These are phyloP conservation scores for Gymnoscopelus microlampas DNA, from an alignment of 2,797 vertebrate species.

Conservation along the genomic window DNA sequence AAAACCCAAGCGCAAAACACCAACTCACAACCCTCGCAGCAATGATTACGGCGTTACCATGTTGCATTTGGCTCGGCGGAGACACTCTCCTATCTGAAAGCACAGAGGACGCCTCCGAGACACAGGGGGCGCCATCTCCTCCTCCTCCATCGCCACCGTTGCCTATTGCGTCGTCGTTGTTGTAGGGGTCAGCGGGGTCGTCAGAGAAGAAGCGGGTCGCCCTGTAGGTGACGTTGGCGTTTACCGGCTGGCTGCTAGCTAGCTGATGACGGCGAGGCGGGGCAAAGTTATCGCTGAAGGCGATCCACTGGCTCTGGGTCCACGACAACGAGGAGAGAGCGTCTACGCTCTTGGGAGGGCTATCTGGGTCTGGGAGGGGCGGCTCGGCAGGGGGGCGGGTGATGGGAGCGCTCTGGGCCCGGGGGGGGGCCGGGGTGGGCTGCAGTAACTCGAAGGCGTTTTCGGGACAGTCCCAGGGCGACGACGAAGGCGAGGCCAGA, in stretches of 20 bases:
- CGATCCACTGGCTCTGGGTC: constrained; percentile 86
- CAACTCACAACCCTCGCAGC: constrained; percentile 51
- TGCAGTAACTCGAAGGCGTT: constrained; percentile 74
- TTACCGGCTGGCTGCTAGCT: constrained; percentile 51
- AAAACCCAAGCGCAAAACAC: constrained; percentile 51
- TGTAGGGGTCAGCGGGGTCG: constrained; percentile 74
- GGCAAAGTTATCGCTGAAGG: constrained; percentile 81
- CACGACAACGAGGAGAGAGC: constrained; percentile 71
- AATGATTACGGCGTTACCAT: constrained; percentile 77
- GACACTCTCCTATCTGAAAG: constrained; percentile 61
- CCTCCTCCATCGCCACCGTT: constrained; percentile 68
- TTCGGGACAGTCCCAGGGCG: constrained; percentile 78
- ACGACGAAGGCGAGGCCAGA: constrained; percentile 75
- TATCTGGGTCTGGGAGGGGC: constrained; percentile 56
- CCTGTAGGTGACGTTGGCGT: constrained; percentile 67
- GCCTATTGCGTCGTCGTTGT: constrained; percentile 42
- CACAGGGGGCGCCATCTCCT: constrained; percentile 68
- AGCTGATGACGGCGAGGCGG: constrained; percentile 47
- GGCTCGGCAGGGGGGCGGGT: constrained; percentile 64
- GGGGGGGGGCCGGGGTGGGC: constrained; percentile 58
- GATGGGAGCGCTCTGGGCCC: constrained; percentile 81
- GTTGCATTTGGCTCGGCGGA: constrained; percentile 69
- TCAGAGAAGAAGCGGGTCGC: constrained; percentile 77
- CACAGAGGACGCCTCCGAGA: constrained; percentile 70
- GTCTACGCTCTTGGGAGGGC: constrained; percentile 67